phyloP scores from a whole-genome alignment of 2,888 invertebrate genomes.

The Lissonota sp. region DNA sequence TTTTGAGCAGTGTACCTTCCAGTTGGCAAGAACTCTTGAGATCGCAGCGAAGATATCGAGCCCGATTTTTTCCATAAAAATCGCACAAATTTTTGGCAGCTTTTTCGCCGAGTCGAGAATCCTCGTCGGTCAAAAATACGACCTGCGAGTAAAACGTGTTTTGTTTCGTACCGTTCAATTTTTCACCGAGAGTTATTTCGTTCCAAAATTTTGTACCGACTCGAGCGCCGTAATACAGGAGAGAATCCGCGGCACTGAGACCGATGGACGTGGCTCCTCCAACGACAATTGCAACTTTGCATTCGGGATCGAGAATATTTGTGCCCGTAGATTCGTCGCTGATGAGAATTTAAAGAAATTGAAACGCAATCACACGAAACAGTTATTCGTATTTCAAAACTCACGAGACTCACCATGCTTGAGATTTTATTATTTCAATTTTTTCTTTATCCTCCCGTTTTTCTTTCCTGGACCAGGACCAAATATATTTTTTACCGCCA shows the following conservation, averaged over 20 bases:
- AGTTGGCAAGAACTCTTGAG: constrained; percentile 79
- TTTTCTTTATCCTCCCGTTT: constrained; percentile 38
- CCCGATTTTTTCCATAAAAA: constrained; percentile 79
- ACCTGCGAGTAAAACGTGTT: constrained; percentile 60
- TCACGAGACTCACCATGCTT: constrained; percentile 58
- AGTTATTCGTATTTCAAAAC: neutral
- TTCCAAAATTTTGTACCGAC: constrained; percentile 68
- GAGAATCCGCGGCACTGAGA: constrained; percentile 82
- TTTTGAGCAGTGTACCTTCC: constrained; percentile 76
- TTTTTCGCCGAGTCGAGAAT: constrained; percentile 74
- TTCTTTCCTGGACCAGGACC: constrained; percentile 47
- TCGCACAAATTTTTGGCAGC: constrained; percentile 78
- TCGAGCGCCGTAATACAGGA: constrained; percentile 82
- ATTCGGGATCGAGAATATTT: constrained; percentile 71
- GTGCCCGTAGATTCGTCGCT: neutral
- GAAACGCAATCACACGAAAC: neutral
- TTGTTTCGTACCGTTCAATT: neutral
- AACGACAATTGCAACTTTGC: constrained; percentile 84
- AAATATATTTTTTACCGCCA: constrained; percentile 4
- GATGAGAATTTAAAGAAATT: neutral
- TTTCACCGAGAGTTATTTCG: neutral
- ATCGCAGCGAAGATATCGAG: constrained; percentile 79
- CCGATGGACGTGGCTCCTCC: constrained; percentile 84
- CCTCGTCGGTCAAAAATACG: constrained; percentile 80
- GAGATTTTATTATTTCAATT: constrained; percentile 58